Conservation (phyloP, 2,888 invertebrate species). For the Chymomyza amoena region DNA sequence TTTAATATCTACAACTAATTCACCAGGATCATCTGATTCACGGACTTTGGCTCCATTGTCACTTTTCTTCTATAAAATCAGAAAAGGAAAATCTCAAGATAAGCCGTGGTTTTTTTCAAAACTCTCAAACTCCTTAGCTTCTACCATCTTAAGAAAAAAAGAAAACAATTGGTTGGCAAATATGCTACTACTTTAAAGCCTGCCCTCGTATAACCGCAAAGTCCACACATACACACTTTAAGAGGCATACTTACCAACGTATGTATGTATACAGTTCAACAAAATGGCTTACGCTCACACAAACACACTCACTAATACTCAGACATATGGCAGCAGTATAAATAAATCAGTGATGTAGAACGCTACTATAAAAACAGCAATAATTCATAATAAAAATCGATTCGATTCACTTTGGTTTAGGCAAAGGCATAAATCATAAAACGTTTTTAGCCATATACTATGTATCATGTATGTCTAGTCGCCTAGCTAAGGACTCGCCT, state of each 20-base stretch:
- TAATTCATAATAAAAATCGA: slow-evolving; percentile 66
- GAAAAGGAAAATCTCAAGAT: no score
- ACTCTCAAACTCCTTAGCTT: no score
- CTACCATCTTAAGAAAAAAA: no score
- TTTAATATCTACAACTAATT: no score
- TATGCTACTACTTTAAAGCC: not conserved
- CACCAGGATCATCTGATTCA: no score
- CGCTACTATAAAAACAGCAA: slow-evolving; percentile 62
- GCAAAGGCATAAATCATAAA: slow-evolving; percentile 54
- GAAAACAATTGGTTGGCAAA: no score
- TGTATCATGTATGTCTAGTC: not conserved
- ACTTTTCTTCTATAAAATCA: no score
- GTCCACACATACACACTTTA: slow-evolving; percentile 4
- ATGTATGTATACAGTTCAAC: slow-evolving; percentile 24
- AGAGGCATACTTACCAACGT: slow-evolving; percentile 8
- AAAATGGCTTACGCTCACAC: slow-evolving; percentile 38
- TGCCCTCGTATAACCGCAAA: slow-evolving; percentile 6
- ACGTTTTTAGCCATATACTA: slow-evolving; percentile 26
- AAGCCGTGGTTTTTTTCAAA: no score
- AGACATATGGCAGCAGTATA: slow-evolving; percentile 26
- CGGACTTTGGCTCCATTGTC: no score
- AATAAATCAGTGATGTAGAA: slow-evolving; percentile 60
- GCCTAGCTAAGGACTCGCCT: not conserved
- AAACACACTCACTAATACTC: slow-evolving; percentile 6
- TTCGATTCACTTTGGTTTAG: slow-evolving; percentile 58